A percentile compares a stretch with the other conserved stretches of the same genome.
Evolutionary conservation across 2,797 vertebrate species (phyloP).

Genomic region (Dipus sagitta): DNA sequence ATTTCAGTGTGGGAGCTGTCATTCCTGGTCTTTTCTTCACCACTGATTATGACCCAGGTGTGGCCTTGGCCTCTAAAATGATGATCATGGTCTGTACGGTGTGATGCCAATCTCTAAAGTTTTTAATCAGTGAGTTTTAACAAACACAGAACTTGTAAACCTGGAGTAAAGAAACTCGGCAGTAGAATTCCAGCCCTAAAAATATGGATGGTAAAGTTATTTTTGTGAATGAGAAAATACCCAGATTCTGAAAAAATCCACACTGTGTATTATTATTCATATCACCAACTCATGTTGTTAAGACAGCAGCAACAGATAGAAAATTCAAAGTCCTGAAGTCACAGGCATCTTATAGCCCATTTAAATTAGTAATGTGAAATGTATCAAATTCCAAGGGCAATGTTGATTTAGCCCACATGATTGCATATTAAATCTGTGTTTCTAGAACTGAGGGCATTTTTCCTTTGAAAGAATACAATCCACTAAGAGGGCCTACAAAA

Average conservation of each 20-base stretch:
- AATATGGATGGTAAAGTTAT: not conserved
- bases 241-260: conserved; percentile 26
- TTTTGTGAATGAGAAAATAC: conserved; percentile 40
- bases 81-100: not conserved
- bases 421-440: conserved; percentile 47
- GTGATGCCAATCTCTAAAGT: not conserved
- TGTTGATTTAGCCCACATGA: not conserved
- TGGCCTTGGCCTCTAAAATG: not conserved
- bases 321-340: conserved; percentile 47
- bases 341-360: not conserved
- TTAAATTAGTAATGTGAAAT: conserved; percentile 11
- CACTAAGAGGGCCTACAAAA: conserved; percentile 4
- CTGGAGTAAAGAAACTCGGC: not conserved
- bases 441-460: conserved; percentile 47
- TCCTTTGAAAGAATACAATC: conserved; percentile 53
- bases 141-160: not conserved
- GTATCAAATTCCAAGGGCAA: not conserved
- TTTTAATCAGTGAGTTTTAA: conserved; percentile 54
- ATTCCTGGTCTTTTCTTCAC: not conserved
- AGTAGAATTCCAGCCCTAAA: not conserved
- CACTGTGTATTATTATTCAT: not conserved
- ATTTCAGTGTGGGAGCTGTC: not conserved
- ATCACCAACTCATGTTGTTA: conserved; percentile 21
- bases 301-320: conserved; percentile 54
- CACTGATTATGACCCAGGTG: not conserved